Conservation (phyloP, 2,797 vertebrate genomes). For the Xyrichtys novacula region DNA sequence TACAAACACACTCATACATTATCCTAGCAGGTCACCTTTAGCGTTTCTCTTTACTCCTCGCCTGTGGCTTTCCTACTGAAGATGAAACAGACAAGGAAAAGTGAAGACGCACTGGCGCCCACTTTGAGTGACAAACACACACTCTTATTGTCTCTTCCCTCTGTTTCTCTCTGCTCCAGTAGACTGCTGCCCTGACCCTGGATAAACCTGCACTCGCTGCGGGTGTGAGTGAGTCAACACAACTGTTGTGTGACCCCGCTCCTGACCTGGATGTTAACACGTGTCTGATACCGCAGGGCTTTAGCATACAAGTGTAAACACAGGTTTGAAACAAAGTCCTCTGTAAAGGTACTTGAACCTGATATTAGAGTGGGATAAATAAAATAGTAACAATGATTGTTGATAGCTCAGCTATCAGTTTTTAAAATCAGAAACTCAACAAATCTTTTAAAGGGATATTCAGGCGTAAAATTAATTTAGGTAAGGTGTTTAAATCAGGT, state of each 20-base stretch:
- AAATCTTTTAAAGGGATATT: too few species aligned
- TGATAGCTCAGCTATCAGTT: too few species aligned
- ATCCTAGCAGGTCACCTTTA: slow-evolving; percentile 30
- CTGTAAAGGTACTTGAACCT: neutral
- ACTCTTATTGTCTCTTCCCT: slow-evolving; percentile 9
- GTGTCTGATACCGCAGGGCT: slow-evolving; percentile 8
- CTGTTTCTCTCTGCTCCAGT: neutral
- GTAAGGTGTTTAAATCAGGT: too few species aligned
- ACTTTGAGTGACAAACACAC: slow-evolving; percentile 35
- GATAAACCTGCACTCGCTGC: slow-evolving; percentile 27
- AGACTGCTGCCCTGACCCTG: slow-evolving; percentile 23
- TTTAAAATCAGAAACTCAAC: too few species aligned
- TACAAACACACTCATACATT: slow-evolving; percentile 18
- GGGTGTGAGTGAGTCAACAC: slow-evolving; percentile 7
- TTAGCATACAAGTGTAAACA: neutral
- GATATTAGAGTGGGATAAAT: too few species aligned
- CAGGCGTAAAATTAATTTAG: too few species aligned
- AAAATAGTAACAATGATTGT: too few species aligned
- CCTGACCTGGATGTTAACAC: slow-evolving; percentile 7
- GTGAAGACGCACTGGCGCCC: slow-evolving; percentile 10
- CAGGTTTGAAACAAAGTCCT: neutral
- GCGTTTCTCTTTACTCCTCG: slow-evolving; percentile 28
- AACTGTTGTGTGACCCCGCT: slow-evolving; percentile 11
- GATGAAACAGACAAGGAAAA: slow-evolving; percentile 34
- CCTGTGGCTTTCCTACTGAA: slow-evolving; percentile 31